phyloP scores from a whole-genome alignment of 2,888 invertebrate species.

The Cosmopolites sordidus region DNA sequence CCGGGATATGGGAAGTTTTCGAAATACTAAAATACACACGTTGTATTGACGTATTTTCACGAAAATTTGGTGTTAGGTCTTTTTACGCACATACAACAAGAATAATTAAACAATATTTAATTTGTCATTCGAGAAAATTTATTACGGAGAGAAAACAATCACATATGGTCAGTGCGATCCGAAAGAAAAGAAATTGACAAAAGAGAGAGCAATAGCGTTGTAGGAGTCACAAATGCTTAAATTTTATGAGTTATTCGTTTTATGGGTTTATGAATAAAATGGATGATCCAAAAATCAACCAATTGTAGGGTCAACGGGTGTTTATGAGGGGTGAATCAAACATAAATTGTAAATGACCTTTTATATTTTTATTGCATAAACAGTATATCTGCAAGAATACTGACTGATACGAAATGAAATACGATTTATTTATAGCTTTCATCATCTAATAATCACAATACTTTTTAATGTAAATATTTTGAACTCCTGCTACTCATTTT shows the following conservation, averaged over 20 bases:
- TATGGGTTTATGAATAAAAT: constrained; percentile 16
- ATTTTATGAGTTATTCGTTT: constrained; percentile 24
- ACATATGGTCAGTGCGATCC: background rate
- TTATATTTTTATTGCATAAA: no score
- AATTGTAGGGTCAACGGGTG: no score
- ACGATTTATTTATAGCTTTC: no score
- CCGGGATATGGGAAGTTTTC: constrained; percentile 7
- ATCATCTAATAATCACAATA: no score
- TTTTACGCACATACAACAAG: background rate
- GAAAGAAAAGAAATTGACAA: constrained; percentile 15
- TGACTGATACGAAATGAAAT: no score
- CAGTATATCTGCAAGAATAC: no score
- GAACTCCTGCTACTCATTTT: no score
- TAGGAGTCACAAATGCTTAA: constrained; percentile 24
- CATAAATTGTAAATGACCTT: no score
- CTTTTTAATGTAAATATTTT: no score
- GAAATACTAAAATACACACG: constrained; percentile 9
- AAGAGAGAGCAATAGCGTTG: constrained; percentile 21
- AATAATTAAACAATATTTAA: background rate
- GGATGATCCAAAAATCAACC: constrained; percentile 10
- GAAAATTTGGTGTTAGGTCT: constrained; percentile 11
- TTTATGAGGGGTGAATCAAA: no score
- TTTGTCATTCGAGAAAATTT: background rate
- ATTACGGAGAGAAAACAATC: background rate
- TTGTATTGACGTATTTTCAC: constrained; percentile 10